phyloP scores from a whole-genome alignment of 2,113 vertebrate species.

The Oreochromis aureus region DNA sequence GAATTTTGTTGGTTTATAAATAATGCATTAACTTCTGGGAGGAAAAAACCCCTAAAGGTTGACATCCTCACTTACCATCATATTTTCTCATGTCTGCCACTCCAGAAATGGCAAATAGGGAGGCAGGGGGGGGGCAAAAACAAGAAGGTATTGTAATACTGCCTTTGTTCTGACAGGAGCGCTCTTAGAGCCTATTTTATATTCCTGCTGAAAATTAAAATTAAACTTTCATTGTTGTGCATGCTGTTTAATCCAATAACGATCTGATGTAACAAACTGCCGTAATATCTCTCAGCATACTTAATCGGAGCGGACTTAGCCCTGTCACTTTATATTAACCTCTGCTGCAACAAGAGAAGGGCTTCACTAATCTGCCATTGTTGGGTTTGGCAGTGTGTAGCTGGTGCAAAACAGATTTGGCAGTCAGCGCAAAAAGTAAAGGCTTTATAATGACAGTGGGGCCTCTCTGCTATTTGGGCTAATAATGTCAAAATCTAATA shows the following conservation, averaged over 20 bases:
- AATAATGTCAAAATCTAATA: slow-evolving; percentile 73
- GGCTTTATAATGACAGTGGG: slow-evolving; percentile 74
- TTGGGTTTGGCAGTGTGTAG: slow-evolving; percentile 88
- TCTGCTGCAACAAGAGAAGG: slow-evolving; percentile 95
- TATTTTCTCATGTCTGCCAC: slow-evolving; percentile 40
- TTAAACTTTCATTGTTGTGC: slow-evolving; percentile 92
- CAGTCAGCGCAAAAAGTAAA: slow-evolving; percentile 71
- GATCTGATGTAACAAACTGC: slow-evolving; percentile 89
- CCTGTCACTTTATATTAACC: slow-evolving; percentile 99
- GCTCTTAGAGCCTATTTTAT: slow-evolving; percentile 58
- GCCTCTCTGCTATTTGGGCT: slow-evolving; percentile 72
- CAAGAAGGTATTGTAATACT: slow-evolving; percentile 53
- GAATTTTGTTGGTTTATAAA: slow-evolving; percentile 22
- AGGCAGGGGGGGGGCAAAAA: slow-evolving; percentile 26
- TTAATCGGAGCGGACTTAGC: slow-evolving; percentile 98
- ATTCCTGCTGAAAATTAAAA: slow-evolving; percentile 80
- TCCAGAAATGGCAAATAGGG: slow-evolving; percentile 19
- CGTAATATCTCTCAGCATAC: slow-evolving; percentile 92
- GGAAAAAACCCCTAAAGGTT: not conserved
- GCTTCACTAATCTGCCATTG: slow-evolving; percentile 90
- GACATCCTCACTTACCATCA: slow-evolving; percentile 55
- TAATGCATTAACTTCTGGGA: slow-evolving; percentile 24
- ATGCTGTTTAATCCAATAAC: slow-evolving; percentile 94
- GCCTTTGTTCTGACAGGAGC: slow-evolving; percentile 72
- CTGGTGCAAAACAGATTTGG: slow-evolving; percentile 83